These are phyloP conservation scores for Perizoma flavofasciatum DNA, from an alignment of 2,888 invertebrate species.

Conservation along the genomic window DNA sequence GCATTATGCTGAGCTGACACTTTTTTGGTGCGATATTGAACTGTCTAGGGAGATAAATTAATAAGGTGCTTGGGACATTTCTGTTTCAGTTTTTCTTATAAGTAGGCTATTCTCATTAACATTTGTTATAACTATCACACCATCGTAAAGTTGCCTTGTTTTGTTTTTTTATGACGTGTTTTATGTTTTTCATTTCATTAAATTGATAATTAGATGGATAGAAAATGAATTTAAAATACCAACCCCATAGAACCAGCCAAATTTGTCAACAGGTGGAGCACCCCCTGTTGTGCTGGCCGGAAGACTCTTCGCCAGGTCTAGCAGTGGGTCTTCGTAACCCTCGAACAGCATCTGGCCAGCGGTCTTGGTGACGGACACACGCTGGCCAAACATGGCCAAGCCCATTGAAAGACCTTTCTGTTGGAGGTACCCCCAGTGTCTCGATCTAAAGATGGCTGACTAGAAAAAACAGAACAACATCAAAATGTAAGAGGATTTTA, in stretches of 20 bases:
- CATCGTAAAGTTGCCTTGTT: no score
- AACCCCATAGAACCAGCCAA: constrained; percentile 92
- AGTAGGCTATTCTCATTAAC: no score
- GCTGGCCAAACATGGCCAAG: constrained; percentile 81
- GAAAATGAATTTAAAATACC: constrained; percentile 17
- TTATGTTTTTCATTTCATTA: no score
- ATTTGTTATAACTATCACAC: no score
- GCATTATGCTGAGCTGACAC: no score
- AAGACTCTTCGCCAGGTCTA: constrained; percentile 86
- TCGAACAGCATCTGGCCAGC: constrained; percentile 90
- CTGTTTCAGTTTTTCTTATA: no score
- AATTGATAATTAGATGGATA: no score
- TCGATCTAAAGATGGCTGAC: constrained; percentile 84
- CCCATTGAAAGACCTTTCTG: constrained; percentile 85
- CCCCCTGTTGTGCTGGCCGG: constrained; percentile 82
- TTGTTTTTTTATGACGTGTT: no score
- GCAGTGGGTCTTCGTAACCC: constrained; percentile 90
- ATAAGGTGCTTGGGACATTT: no score
- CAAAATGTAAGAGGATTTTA: background rate
- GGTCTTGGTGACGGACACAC: constrained; percentile 84
- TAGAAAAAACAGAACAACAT: constrained; percentile 51
- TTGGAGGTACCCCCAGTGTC: constrained; percentile 83
- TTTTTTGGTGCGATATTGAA: no score
- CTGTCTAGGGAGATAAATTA: no score
- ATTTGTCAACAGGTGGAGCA: constrained; percentile 88